Percentiles rank a stretch among this genome's conserved stretches.
Evolutionary conservation across 2,888 invertebrate species (phyloP).

Genomic region (Danaus chrysippus): DNA sequence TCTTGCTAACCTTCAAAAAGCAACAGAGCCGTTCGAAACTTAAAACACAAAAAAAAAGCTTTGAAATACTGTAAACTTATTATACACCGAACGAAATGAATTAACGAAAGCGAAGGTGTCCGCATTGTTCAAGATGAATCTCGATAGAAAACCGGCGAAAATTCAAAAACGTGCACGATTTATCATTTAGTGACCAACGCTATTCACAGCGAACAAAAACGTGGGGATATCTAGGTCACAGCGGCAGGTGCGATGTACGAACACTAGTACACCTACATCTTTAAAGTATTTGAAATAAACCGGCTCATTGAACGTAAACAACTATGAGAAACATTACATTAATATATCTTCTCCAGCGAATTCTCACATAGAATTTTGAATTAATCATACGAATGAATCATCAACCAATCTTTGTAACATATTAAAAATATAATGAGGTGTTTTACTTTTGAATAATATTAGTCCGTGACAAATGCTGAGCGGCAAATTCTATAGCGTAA

Average conservation of each 20-base stretch:
- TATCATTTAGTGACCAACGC: slow-evolving; percentile 48
- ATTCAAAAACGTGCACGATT: slow-evolving; percentile 46
- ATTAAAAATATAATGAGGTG: too few species aligned
- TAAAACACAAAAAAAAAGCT: too few species aligned
- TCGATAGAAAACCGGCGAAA: slow-evolving; percentile 67
- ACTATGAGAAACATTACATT: background rate
- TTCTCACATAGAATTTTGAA: too few species aligned
- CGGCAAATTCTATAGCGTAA: background rate
- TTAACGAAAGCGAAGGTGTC: slow-evolving; percentile 70
- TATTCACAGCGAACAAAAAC: slow-evolving; percentile 53
- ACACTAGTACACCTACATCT: slow-evolving; percentile 4
- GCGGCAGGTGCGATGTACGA: slow-evolving; percentile 59
- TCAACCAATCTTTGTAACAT: too few species aligned
- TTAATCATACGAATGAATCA: too few species aligned
- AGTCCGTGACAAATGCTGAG: background rate
- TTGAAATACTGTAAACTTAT: background rate
- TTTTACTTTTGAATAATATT: slow-evolving; percentile 2
- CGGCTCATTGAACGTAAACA: too few species aligned
- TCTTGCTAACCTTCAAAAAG: too few species aligned
- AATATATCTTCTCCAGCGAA: background rate
- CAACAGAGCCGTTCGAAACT: too few species aligned
- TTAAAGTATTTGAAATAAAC: too few species aligned
- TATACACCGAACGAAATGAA: slow-evolving; percentile 14
- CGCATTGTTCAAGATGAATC: slow-evolving; percentile 65
- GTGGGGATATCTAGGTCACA: slow-evolving; percentile 68